Evolutionary conservation across 1,140 invertebrate species (phyloP).

Genomic region (Apolygus lucorum): DNA sequence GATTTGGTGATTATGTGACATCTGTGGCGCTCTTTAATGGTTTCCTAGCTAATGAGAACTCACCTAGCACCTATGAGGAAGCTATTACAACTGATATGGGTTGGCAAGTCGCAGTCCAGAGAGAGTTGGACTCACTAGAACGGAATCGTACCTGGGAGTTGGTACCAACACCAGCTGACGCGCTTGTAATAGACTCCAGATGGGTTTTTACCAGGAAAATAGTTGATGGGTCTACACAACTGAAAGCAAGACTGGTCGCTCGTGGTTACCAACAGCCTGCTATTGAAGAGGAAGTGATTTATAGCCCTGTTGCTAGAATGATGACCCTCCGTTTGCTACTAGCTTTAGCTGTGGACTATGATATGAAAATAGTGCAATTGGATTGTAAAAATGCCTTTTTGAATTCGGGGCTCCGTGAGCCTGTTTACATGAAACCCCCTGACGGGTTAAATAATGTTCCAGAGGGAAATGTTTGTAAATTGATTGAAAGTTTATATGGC

Average conservation of each 20-base stretch:
- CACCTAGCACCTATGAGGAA: background rate
- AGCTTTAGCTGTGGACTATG: too few species aligned
- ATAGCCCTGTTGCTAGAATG: too few species aligned
- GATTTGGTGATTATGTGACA: background rate
- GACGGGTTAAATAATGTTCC: background rate
- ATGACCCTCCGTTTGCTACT: too few species aligned
- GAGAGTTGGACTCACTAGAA: background rate
- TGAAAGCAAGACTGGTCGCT: too few species aligned
- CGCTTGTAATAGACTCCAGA: background rate
- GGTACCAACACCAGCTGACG: background rate
- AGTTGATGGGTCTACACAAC: too few species aligned
- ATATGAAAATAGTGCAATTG: too few species aligned
- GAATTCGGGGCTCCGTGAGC: too few species aligned
- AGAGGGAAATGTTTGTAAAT: background rate
- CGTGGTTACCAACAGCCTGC: background rate
- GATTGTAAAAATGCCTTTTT: too few species aligned
- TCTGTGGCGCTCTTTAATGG: background rate
- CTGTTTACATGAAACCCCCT: too few species aligned
- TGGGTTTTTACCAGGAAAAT: too few species aligned
- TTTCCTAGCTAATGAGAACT: background rate
- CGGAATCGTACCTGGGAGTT: background rate
- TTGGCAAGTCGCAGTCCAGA: background rate
- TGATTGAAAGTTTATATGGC: too few species aligned
- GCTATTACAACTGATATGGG: background rate
- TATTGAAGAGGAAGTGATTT: background rate